phyloP scores from a whole-genome alignment of 2,113 vertebrate genomes.

The Strigops habroptila region DNA sequence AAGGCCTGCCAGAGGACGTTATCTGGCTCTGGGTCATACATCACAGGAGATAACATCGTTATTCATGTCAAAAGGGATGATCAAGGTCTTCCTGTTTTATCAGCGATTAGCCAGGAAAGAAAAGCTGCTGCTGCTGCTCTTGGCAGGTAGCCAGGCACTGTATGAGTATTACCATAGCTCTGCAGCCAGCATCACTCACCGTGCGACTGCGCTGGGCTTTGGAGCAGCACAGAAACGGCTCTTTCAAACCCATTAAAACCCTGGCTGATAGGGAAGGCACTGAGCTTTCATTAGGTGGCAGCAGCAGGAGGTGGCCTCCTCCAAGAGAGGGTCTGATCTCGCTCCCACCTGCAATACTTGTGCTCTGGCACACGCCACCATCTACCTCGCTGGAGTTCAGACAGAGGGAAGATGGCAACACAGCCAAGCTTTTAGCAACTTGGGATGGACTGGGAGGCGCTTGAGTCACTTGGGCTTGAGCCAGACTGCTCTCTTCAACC shows the following conservation, averaged over 20 bases:
- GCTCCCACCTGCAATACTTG: rapidly evolving
- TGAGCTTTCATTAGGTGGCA: neutral
- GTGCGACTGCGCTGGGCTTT: neutral
- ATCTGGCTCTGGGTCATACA: slow-evolving; percentile 73
- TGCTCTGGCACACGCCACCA: rapidly evolving
- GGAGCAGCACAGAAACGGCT: neutral
- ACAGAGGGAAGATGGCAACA: neutral
- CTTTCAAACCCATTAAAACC: neutral
- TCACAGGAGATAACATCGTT: slow-evolving; percentile 74
- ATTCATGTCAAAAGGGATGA: slow-evolving; percentile 76
- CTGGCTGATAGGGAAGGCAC: neutral
- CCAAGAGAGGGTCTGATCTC: neutral
- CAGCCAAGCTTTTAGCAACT: neutral
- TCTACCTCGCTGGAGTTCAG: rapidly evolving
- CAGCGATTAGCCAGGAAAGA: slow-evolving; percentile 71
- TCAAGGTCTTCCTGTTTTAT: slow-evolving; percentile 77
- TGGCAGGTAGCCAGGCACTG: slow-evolving; percentile 60
- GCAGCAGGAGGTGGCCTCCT: neutral
- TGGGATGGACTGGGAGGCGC: neutral
- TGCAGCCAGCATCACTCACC: neutral
- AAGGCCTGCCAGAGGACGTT: slow-evolving; percentile 71
- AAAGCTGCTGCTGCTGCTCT: slow-evolving; percentile 55
- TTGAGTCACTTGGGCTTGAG: neutral
- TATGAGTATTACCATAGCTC: neutral
- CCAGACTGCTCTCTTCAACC: neutral